Evolutionary conservation across 2,113 vertebrate species (phyloP), one percentile per base, ranked within the genome.

Genomic region (Steatornis caripensis): DNA sequence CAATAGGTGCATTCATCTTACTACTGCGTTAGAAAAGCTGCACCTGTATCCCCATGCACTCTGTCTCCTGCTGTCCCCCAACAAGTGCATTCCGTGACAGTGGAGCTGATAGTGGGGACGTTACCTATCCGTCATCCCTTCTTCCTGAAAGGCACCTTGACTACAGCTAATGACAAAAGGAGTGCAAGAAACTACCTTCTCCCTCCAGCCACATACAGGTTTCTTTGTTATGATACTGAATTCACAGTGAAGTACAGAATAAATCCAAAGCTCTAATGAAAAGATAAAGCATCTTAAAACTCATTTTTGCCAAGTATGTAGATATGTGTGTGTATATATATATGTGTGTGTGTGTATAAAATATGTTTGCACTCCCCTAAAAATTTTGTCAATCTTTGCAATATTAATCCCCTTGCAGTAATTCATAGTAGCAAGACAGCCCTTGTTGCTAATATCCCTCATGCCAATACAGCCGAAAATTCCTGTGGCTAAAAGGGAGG

Each of bases 101-200:
- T 32, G 75, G 84, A 95, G 94, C 97, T 93, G 97, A 97, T 84
- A 90, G 30, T 37, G 61, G 71, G 69, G 90, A 97, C 39, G 5
- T 64, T 51, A 77, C 81, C 93, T 90, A 98, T 98, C 97, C 83
- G 96, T 98, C 98, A 98, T 98, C 89, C 96, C 86, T 96, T 97
- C 94, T 82, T 79, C 87, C 97, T 98, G 96, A 98, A 98, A 98
- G 98, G 98, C 98, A 98, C 98, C 98, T 98, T 98, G 98, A 93
- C 95, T 96, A 78, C 58, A 49, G 77, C 91, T 95, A 98, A 97
- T 84, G 84, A 93, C 90, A 93, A 46, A 97, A 96, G 53, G 78
- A 97, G 70, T 95, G 68, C 80, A 96, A 97, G 94, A 49, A 96
- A 69, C 82, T 90, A 69, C 69, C 29, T 61, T 65, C 55, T 76